Conservation (phyloP, 1,140 invertebrate genomes). For the Antheraea pernyi region DNA sequence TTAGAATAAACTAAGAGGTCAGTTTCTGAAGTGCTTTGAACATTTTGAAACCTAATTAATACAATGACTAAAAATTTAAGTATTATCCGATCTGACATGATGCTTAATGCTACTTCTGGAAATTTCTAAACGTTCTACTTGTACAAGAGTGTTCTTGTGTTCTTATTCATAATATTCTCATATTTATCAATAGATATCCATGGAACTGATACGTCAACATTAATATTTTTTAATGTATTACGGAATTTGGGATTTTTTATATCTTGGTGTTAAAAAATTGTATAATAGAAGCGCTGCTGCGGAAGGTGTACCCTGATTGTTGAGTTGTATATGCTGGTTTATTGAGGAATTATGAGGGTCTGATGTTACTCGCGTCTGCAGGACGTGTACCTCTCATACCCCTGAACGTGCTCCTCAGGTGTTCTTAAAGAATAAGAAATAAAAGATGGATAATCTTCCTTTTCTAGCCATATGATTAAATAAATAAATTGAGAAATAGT, state of each 20-base stretch:
- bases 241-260: background rate
- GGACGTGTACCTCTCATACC: too few relatives aligned
- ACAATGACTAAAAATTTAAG: background rate
- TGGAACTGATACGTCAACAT: background rate
- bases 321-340: too few relatives aligned
- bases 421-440: too few relatives aligned
- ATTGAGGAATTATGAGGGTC: too few relatives aligned
- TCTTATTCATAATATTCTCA: background rate
- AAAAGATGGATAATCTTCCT: too few relatives aligned
- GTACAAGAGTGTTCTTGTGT: background rate
- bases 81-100: background rate
- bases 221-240: background rate
- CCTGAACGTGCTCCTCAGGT: too few relatives aligned
- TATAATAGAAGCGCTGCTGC: background rate
- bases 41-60: slow-evolving; percentile 7
- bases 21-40: slow-evolving; percentile 10
- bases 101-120: background rate
- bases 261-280: background rate
- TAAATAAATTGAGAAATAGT: too few relatives aligned
- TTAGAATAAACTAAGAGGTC: slow-evolving; percentile 38
- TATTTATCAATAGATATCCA: background rate
- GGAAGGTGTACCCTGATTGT: background rate
- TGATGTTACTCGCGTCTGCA: too few relatives aligned
- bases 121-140: background rate
- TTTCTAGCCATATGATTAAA: too few relatives aligned